phyloP scores from a whole-genome alignment of 2,888 invertebrate genomes.

The Drosophila percnosoma region DNA sequence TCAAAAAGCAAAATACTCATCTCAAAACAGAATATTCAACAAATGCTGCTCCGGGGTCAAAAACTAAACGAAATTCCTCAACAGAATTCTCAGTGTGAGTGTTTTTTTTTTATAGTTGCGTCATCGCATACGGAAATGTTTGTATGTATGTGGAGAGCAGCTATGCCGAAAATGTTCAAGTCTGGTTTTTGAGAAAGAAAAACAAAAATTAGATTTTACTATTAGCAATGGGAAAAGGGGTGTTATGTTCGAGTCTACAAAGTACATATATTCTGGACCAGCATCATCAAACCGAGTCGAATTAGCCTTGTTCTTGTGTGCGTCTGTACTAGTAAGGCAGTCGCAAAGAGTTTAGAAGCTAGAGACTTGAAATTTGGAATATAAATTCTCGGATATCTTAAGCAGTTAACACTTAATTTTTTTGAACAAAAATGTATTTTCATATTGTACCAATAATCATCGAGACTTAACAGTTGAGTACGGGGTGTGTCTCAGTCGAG shows the following conservation, averaged over 20 bases:
- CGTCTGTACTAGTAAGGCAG: not conserved
- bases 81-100: conserved; percentile 31
- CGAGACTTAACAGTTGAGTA: not conserved
- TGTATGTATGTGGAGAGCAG: conserved; percentile 19
- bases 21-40: conserved; percentile 49
- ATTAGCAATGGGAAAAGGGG: not conserved
- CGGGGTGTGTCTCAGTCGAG: not conserved
- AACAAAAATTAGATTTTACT: not conserved
- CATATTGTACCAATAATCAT: not conserved
- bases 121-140: conserved; percentile 68
- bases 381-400: not conserved
- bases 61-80: conserved; percentile 63
- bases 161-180: conserved; percentile 55
- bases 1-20: conserved; percentile 16
- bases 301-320: no score
- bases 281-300: not conserved
- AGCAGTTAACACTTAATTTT: not conserved
- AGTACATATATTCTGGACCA: not conserved
- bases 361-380: not conserved
- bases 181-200: conserved; percentile 45
- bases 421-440: not conserved
- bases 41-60: conserved; percentile 36
- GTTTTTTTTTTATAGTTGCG: conserved; percentile 67
- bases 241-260: not conserved
- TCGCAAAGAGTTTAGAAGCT: not conserved